Base-by-base conservation (phyloP, 2,113 vertebrate species). In the Anser cygnoides region DNA sequence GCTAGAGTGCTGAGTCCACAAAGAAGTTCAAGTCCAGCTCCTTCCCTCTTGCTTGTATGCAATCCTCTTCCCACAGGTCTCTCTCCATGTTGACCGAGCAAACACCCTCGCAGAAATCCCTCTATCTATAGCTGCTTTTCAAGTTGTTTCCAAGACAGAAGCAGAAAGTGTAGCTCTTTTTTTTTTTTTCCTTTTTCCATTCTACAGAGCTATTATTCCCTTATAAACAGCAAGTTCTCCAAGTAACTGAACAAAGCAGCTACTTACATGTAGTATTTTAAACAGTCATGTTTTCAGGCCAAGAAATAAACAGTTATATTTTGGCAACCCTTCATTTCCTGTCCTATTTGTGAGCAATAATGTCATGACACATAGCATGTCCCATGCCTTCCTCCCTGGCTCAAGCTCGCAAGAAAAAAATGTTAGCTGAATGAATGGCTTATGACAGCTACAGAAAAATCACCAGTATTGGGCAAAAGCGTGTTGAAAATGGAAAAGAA, bases 251-350 rank as follows among this genome's bases (percentile, higher is more conserved):
- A 96, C 91, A 95, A 93, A 94, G 87, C 74, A 73, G 81, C 89
- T 66, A 91, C 89, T 97, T 93, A 89, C 66, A 93, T 82, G 93
- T 73, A 59, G 8, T 77, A 84, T 82, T 95, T 96, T 85, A 76
- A 95, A 95, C 63, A 89, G 70, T 28, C 89, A 13, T 84, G 63
- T 93, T 96, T 97, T 96, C 81, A 73, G 71, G 88, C 91, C 92
- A 96, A 95, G 95, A 91, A 96, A 95, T 87, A 89, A 92, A 95
- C 92, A 96, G 95, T 83, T 92, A 70, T 19, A 95, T 95, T 96
- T 93, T 96, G 96, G 92, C 93, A 97, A 92, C 57, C 66, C 66
- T 83, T 95, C 92, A 93, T 76, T 96, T 97, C 96, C 96, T 96
- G 96, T 92, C 84, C 95, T 93, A 89, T 91, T 93, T 89, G 77